A percentile compares a stretch with the other conserved stretches of the same genome.
These are phyloP conservation scores for Cynodonichthys magdalenae DNA, from an alignment of 2,797 vertebrate species.

Conservation along the genomic window DNA sequence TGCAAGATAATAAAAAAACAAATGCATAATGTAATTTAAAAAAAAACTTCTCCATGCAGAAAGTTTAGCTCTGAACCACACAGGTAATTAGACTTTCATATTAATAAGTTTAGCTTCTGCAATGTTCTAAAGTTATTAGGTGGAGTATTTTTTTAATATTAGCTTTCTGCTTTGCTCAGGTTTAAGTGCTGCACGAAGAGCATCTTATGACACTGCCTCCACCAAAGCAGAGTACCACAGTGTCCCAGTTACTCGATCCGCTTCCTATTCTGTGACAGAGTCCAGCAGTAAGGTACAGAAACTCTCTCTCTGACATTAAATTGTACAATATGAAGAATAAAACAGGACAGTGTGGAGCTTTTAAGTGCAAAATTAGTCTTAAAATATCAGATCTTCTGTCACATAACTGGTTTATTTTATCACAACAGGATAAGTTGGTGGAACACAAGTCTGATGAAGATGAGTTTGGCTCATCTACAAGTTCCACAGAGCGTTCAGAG, in stretches of 20 bases:
- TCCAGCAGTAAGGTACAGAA: constrained; percentile 65
- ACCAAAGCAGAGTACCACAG: constrained; percentile 61
- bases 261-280: constrained; percentile 71
- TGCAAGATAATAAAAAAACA: not conserved
- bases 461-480: constrained; percentile 91
- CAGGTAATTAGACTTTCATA: not conserved
- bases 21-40: not conserved
- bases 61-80: not conserved
- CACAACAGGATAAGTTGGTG: constrained; percentile 54
- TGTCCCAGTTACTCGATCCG: constrained; percentile 61
- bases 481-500: constrained; percentile 92
- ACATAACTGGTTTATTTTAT: constrained; percentile 15
- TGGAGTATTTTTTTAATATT: constrained; percentile 2
- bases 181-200: constrained; percentile 72
- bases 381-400: constrained; percentile 4
- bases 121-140: not conserved
- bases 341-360: not conserved
- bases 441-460: constrained; percentile 85
- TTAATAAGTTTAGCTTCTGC: not conserved
- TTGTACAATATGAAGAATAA: not conserved
- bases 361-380: not conserved
- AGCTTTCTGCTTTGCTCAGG: constrained; percentile 54
- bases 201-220: constrained; percentile 71
- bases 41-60: too few species aligned
- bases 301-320: not conserved